phyloP scores from a whole-genome alignment of 2,113 vertebrate genomes.

The Grallaria varia region DNA sequence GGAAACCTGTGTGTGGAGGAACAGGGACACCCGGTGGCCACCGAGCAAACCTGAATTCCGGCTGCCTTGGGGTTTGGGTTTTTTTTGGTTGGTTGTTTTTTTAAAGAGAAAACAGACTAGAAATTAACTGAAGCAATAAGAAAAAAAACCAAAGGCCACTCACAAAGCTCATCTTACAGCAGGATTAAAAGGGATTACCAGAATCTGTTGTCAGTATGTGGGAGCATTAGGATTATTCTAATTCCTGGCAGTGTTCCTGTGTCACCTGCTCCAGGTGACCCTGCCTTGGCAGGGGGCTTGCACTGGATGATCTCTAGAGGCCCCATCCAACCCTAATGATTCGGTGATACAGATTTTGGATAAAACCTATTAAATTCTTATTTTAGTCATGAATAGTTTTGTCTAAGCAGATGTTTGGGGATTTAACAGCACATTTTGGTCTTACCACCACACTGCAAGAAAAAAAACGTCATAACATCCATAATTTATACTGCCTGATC shows the following conservation, averaged over 20 bases:
- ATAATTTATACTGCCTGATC: neutral
- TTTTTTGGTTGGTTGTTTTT: neutral
- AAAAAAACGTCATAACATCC: neutral
- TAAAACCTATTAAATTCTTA: neutral
- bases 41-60: accelerated
- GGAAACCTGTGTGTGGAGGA: accelerated
- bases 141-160: neutral
- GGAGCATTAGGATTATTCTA: neutral
- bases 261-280: neutral
- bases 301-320: neutral
- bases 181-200: neutral
- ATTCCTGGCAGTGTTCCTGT: neutral
- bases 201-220: neutral
- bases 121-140: neutral
- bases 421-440: no score
- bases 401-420: neutral
- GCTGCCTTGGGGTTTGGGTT: neutral
- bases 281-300: no score
- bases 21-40: slow-evolving; percentile 34
- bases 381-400: neutral
- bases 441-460: neutral
- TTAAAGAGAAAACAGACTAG: neutral
- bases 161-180: neutral
- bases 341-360: neutral
- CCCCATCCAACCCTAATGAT: neutral